Conservation (phyloP, 2,797 vertebrate species). For the Tympanoctomys barrerae region DNA sequence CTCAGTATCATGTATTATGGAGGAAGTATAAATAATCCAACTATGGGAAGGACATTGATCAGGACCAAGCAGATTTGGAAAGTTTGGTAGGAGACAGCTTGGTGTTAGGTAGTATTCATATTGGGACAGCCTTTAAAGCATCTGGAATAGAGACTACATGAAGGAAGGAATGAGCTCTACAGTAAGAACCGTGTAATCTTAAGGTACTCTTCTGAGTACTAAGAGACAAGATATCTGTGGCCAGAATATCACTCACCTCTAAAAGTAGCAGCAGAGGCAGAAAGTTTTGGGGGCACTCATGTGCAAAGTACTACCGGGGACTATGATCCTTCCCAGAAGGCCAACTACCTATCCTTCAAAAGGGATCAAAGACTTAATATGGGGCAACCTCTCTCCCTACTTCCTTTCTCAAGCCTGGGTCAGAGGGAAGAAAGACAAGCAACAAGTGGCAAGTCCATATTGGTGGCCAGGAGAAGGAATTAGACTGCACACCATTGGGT, state of each 20-base stretch:
- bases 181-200: too few relatives aligned
- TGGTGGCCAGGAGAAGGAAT: background rate
- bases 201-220: background rate
- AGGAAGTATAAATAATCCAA: background rate
- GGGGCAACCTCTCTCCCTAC: background rate
- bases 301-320: background rate
- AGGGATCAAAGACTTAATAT: background rate
- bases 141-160: too few relatives aligned
- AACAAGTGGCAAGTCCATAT: background rate
- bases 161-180: background rate
- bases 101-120: background rate
- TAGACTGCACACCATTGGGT: background rate
- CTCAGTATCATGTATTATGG: background rate
- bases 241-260: background rate
- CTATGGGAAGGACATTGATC: background rate
- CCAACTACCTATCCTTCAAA: background rate
- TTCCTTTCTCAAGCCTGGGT: background rate
- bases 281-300: background rate
- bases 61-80: background rate
- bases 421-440: background rate
- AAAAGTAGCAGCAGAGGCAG: background rate
- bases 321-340: background rate
- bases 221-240: background rate
- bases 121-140: background rate
- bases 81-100: background rate